phyloP scores from a whole-genome alignment of 2,113 vertebrate species.

The Pseudolaguvia tuberculata region DNA sequence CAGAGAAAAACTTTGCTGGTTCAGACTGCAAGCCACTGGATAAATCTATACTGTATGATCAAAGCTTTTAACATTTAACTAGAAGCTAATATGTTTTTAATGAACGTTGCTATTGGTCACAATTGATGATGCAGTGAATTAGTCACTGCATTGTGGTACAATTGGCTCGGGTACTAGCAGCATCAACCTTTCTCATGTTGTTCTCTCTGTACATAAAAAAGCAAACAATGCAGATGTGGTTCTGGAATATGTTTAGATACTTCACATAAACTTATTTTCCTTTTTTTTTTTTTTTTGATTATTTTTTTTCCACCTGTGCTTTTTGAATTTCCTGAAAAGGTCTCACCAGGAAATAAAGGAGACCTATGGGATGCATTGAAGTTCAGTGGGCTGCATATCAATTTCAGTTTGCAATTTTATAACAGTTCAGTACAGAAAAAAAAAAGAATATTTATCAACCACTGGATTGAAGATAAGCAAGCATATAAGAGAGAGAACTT shows the following conservation, averaged over 20 bases:
- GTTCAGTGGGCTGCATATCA: constrained; percentile 5
- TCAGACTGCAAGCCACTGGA: background rate
- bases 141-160: background rate
- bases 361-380: background rate
- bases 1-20: too few relatives aligned
- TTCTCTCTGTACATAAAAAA: background rate
- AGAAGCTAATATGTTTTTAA: background rate
- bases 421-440: background rate
- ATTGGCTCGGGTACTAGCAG: background rate
- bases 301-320: constrained; percentile 4
- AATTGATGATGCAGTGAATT: background rate
- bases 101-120: background rate
- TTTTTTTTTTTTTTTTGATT: background rate
- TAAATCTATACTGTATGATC: background rate
- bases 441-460: constrained; percentile 14
- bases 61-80: background rate
- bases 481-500: constrained; percentile 18
- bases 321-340: constrained; percentile 28
- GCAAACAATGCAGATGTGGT: background rate
- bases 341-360: constrained; percentile 18
- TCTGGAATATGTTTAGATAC: background rate
- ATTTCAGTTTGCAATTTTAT: constrained; percentile 30
- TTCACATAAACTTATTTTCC: background rate
- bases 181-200: background rate
- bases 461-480: constrained; percentile 9